Percentiles rank a stretch among this genome's conserved stretches.
Evolutionary conservation across 2,797 vertebrate species (phyloP).

Genomic region (Neostethus bicornis): DNA sequence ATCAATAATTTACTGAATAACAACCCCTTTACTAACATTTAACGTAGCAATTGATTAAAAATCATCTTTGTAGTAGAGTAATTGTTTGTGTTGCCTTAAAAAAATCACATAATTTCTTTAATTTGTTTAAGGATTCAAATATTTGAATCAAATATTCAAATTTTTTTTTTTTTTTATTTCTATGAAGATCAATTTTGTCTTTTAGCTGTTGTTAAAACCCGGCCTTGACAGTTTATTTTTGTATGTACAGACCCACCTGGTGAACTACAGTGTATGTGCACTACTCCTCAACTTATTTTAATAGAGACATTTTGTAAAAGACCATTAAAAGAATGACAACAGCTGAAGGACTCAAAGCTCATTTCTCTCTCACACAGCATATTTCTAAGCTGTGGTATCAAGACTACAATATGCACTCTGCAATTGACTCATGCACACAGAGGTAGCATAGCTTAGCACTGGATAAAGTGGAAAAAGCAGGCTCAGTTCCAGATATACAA

Average conservation of each 20-base stretch:
- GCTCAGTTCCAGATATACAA: slow-evolving; percentile 48
- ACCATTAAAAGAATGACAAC: background rate
- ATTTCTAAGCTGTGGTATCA: slow-evolving; percentile 12
- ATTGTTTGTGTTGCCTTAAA: no score
- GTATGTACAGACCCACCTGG: background rate
- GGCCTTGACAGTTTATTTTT: background rate
- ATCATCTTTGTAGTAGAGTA: no score
- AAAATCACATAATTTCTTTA: no score
- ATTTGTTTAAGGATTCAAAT: background rate
- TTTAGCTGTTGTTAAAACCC: background rate
- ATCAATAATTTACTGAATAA: no score
- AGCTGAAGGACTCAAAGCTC: background rate
- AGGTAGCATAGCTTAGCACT: slow-evolving; percentile 21
- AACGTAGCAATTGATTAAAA: no score
- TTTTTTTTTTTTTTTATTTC: background rate
- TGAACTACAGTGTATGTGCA: background rate
- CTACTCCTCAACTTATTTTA: background rate
- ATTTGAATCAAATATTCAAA: background rate
- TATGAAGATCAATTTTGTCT: background rate
- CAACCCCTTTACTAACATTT: no score
- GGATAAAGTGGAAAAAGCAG: slow-evolving; percentile 30
- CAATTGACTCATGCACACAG: slow-evolving; percentile 39
- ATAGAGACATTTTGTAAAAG: background rate
- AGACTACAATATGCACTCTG: slow-evolving; percentile 24
- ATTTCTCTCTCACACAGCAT: slow-evolving; percentile 2